Percentiles rank a stretch among this genome's conserved stretches.
phyloP scores from a whole-genome alignment of 1,140 invertebrate genomes.

The Drosophila persimilis region DNA sequence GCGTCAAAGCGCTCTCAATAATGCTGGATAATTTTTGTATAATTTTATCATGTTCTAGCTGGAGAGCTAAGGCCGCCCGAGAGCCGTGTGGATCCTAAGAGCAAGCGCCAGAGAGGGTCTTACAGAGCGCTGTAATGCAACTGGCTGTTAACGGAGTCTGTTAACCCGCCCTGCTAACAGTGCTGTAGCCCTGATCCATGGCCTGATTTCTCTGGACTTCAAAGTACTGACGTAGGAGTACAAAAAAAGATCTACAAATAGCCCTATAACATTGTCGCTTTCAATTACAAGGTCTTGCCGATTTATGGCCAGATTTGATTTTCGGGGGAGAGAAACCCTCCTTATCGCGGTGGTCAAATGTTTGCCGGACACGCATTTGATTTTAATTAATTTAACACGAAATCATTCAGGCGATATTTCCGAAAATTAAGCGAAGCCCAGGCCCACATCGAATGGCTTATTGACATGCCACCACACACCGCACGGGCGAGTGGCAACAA shows the following conservation, averaged over 20 bases:
- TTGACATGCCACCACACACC: slow-evolving; percentile 74
- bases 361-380: slow-evolving; percentile 63
- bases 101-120: too few species aligned
- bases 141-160: too few species aligned
- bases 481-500: slow-evolving; percentile 24
- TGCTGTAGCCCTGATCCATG: too few species aligned
- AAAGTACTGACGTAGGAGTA: neutral
- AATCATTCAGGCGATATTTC: slow-evolving; percentile 74
- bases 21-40: too few species aligned
- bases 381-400: slow-evolving; percentile 80
- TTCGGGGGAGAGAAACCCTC: slow-evolving; percentile 4
- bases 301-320: slow-evolving; percentile 68
- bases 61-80: too few species aligned
- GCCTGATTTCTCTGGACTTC: too few species aligned
- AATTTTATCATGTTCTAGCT: too few species aligned
- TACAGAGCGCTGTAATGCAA: too few species aligned
- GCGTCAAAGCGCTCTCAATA: too few species aligned
- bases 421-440: slow-evolving; percentile 52
- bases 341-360: slow-evolving; percentile 65
- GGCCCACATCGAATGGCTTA: slow-evolving; percentile 60
- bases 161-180: too few species aligned
- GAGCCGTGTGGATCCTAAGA: too few species aligned
- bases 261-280: slow-evolving; percentile 27
- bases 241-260: slow-evolving; percentile 14
- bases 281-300: slow-evolving; percentile 54